These are phyloP conservation scores for Drosophila nr. fundita DNA, from an alignment of 2,888 invertebrate species.

Conservation along the genomic window DNA sequence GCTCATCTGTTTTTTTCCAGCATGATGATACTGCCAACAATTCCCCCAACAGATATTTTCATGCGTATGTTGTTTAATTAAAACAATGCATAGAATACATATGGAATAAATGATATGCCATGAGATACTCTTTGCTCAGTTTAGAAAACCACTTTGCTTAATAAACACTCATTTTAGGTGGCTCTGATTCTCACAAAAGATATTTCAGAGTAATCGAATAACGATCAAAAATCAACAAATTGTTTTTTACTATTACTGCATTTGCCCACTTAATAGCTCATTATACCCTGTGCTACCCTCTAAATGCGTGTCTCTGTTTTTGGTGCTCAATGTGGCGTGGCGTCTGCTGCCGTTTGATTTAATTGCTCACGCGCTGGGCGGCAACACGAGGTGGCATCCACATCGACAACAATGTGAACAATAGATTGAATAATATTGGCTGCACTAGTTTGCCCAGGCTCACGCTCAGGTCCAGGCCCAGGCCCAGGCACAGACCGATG, in stretches of 20 bases:
- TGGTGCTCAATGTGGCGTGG: constrained; percentile 72
- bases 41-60: constrained; percentile 41
- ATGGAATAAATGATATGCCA: no score
- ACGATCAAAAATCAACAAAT: neutral
- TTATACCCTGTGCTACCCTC: constrained; percentile 17
- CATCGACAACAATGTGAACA: constrained; percentile 35
- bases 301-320: constrained; percentile 20
- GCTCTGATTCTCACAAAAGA: neutral
- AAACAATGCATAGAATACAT: constrained; percentile 47
- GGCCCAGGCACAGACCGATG: neutral
- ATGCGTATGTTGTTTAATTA: constrained; percentile 68
- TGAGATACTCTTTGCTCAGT: constrained; percentile 5
- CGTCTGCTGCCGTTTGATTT: constrained; percentile 77
- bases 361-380: constrained; percentile 71
- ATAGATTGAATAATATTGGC: constrained; percentile 47
- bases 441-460: constrained; percentile 29
- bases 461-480: neutral
- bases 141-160: neutral
- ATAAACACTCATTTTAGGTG: neutral
- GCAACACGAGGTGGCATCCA: constrained; percentile 17
- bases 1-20: neutral
- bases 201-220: neutral
- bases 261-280: neutral
- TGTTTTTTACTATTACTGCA: neutral
- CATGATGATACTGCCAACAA: neutral